These are phyloP conservation scores for Eciton burchellii DNA, from an alignment of 1,140 invertebrate species.

Conservation along the genomic window DNA sequence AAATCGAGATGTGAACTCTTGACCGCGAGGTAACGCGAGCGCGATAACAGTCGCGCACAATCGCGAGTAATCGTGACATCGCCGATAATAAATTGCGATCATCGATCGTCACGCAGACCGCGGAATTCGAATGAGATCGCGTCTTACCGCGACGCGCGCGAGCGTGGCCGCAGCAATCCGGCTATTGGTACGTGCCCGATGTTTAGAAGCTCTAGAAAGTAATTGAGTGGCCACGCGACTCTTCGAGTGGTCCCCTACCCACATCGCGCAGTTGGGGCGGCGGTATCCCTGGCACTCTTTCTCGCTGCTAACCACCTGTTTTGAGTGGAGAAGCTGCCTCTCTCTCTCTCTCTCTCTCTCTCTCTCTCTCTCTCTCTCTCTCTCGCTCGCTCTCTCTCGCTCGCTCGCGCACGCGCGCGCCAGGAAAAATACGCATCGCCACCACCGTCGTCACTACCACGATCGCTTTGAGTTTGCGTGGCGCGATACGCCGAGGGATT, in stretches of 20 bases:
- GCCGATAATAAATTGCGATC: constrained; percentile 4
- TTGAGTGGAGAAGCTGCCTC: constrained; percentile 72
- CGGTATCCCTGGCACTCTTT: constrained; percentile 71
- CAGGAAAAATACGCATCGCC: constrained; percentile 60
- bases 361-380: constrained; percentile 39
- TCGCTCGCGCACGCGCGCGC: not conserved
- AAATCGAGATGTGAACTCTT: not conserved
- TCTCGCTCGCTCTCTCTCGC: no score
- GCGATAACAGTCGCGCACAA: no score
- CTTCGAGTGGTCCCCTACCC: constrained; percentile 80
- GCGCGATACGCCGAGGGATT: constrained; percentile 64
- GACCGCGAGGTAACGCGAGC: not conserved
- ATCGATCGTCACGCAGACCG: not conserved
- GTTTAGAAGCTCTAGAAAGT: constrained; percentile 80
- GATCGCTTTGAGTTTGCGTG: constrained; percentile 64
- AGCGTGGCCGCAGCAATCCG: constrained; percentile 45
- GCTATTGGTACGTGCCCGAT: constrained; percentile 68
- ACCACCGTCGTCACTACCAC: constrained; percentile 8
- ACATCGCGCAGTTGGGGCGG: constrained; percentile 66
- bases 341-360: constrained; percentile 31
- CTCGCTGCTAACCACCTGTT: constrained; percentile 84
- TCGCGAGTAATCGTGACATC: not conserved
- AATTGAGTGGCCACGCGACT: constrained; percentile 85
- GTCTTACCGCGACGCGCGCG: constrained; percentile 49
- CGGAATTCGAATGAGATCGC: constrained; percentile 56